Evolutionary conservation across 2,888 invertebrate genomes (phyloP).

Genomic region (Ochropacha duplaris): DNA sequence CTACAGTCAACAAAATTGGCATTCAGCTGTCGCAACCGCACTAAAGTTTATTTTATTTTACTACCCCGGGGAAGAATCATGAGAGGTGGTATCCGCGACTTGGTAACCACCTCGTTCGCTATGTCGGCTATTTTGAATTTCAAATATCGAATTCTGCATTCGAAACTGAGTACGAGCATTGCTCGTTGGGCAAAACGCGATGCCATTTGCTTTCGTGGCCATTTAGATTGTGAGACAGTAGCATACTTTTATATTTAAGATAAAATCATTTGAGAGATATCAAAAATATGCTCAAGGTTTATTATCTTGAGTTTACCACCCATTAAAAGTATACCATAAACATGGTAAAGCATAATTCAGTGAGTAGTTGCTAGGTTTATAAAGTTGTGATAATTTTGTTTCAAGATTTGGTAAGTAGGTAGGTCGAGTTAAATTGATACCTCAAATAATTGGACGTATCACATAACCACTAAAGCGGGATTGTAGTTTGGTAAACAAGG

Average conservation of each 20-base stretch:
- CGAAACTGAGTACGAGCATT: constrained; percentile 65
- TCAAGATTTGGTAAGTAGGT: not conserved
- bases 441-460: constrained; percentile 6
- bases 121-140: constrained; percentile 75
- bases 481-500: constrained; percentile 2
- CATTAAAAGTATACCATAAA: no score
- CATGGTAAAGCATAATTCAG: not conserved
- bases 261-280: not conserved
- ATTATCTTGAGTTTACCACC: no score
- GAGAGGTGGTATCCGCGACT: constrained; percentile 55
- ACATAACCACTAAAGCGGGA: not conserved
- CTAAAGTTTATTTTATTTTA: constrained; percentile 67
- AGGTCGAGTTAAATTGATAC: not conserved
- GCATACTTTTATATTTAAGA: constrained; percentile 12
- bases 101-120: constrained; percentile 44
- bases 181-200: constrained; percentile 50
- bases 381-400: not conserved
- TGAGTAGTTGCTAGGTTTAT: not conserved
- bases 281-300: not conserved
- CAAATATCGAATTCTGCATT: constrained; percentile 79
- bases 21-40: constrained; percentile 59
- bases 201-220: constrained; percentile 39
- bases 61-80: constrained; percentile 60
- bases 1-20: constrained; percentile 59
- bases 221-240: constrained; percentile 46